These are phyloP conservation scores for Aphis gossypii DNA, from an alignment of 1,140 invertebrate genomes.

Conservation along the genomic window DNA sequence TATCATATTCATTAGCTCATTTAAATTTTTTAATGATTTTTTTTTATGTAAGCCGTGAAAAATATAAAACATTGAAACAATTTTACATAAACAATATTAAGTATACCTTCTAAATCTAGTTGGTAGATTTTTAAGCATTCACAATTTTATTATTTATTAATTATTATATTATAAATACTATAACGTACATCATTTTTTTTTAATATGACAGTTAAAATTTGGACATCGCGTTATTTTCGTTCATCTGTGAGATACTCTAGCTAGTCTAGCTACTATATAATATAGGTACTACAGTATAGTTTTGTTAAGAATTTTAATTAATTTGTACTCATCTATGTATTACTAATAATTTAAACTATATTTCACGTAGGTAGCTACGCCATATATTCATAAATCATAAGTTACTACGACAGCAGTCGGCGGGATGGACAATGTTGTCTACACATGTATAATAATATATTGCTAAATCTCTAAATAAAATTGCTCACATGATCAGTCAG, in stretches of 20 bases:
- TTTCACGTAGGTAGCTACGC: neutral
- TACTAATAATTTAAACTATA: neutral
- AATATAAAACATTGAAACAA: neutral
- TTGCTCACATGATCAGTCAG: neutral
- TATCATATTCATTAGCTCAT: neutral
- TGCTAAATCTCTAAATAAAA: neutral
- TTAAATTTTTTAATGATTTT: neutral
- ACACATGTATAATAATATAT: neutral
- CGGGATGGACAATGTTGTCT: neutral
- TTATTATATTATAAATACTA: no score
- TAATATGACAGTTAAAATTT: neutral
- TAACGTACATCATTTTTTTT: neutral
- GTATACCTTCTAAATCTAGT: neutral
- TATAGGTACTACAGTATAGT: neutral
- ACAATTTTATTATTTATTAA: neutral
- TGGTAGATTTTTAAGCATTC: neutral
- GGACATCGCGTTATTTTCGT: neutral
- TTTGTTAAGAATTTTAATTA: neutral
- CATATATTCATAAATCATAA: neutral
- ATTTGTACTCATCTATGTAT: neutral
- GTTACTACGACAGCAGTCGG: neutral
- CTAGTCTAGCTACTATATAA: neutral
- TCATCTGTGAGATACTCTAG: neutral
- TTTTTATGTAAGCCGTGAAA: neutral
- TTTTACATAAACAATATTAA: neutral